A percentile compares a stretch with the other conserved stretches of the same genome.
These are phyloP conservation scores for Pollimyrus isidori DNA, from an alignment of 2,113 vertebrate genomes.

Conservation along the genomic window DNA sequence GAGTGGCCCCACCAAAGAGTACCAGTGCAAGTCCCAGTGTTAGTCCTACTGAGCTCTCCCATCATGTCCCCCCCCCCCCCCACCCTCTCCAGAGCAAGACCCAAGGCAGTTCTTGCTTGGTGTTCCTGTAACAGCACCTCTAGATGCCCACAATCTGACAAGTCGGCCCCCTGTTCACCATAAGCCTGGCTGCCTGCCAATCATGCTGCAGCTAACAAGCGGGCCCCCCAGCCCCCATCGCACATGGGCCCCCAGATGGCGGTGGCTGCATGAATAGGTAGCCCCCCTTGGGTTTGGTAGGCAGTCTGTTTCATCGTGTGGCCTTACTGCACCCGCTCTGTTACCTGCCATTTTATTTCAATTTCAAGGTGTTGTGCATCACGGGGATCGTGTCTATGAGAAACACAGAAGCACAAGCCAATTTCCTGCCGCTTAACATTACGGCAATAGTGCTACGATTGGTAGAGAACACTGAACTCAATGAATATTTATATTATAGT, in stretches of 20 bases:
- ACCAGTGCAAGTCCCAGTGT: background rate
- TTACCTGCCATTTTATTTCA: background rate
- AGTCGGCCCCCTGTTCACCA: background rate
- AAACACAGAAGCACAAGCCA: background rate
- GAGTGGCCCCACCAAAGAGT: background rate
- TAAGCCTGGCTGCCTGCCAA: background rate
- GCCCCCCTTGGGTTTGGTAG: background rate
- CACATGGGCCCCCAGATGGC: background rate
- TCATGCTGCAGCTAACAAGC: background rate
- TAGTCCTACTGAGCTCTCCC: background rate
- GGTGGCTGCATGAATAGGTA: background rate
- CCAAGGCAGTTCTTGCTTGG: background rate
- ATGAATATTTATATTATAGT: constrained; percentile 14
- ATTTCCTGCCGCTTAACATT: background rate
- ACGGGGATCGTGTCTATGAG: background rate
- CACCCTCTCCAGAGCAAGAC: background rate
- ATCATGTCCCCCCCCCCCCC: background rate
- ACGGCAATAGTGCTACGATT: background rate
- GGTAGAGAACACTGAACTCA: background rate
- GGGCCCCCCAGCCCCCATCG: background rate
- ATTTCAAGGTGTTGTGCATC: background rate
- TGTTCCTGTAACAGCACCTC: background rate
- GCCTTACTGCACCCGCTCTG: background rate
- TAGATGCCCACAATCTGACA: background rate
- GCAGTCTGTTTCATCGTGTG: background rate